Conservation (phyloP, 2,888 invertebrate genomes). For the Merodon equestris region DNA sequence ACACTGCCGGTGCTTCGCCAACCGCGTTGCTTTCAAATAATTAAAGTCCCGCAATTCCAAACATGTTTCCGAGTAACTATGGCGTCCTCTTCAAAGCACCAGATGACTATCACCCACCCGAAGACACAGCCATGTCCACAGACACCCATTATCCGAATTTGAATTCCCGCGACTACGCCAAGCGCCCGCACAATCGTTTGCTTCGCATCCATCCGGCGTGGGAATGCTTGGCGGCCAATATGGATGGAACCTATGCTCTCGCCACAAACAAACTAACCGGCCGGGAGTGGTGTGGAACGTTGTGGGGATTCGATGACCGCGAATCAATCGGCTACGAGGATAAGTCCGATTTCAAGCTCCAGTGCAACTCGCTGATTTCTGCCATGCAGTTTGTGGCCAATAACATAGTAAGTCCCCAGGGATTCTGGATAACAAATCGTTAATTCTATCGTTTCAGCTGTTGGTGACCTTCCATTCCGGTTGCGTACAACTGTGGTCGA, state of each 20-base stretch:
- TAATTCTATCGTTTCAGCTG: constrained; percentile 65
- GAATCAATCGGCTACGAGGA: constrained; percentile 66
- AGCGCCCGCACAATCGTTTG: constrained; percentile 73
- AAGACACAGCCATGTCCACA: constrained; percentile 70
- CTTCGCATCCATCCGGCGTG: constrained; percentile 75
- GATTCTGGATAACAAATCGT: background rate
- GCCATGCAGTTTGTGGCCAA: constrained; percentile 73
- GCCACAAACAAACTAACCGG: constrained; percentile 75
- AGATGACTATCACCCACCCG: constrained; percentile 73
- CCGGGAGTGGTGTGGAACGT: constrained; percentile 74
- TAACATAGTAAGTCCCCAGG: constrained; percentile 71
- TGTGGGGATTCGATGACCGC: constrained; percentile 75
- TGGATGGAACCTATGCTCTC: constrained; percentile 71
- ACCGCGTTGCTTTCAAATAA: constrained; percentile 66
- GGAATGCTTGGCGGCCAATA: constrained; percentile 74
- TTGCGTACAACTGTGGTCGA: constrained; percentile 77
- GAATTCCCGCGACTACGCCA: constrained; percentile 76
- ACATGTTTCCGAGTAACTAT: constrained; percentile 74
- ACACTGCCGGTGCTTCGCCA: constrained; percentile 60
- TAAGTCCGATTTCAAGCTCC: constrained; percentile 73
- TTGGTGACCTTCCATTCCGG: constrained; percentile 74
- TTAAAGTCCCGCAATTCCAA: too few relatives aligned
- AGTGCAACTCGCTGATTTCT: constrained; percentile 73
- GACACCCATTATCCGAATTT: constrained; percentile 77
- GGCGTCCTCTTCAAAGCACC: constrained; percentile 73